Evolutionary conservation across 2,797 vertebrate species (phyloP), one percentile per base, ranked within the genome.

Genomic region (Aeoliscus strigatus): DNA sequence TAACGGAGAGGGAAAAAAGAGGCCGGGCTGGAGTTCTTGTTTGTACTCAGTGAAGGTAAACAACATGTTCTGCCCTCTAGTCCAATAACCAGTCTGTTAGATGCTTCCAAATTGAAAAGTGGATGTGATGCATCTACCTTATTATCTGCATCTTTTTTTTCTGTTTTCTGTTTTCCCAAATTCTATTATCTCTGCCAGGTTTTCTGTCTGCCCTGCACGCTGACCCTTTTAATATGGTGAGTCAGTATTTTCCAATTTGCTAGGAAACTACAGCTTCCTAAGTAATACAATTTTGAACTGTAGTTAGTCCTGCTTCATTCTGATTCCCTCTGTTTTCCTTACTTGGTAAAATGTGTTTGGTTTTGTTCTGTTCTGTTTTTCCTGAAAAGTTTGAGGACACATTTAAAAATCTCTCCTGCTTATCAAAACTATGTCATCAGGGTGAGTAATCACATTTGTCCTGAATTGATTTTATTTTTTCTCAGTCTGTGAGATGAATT

Each of bases 51-150:
- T 28, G 39, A 11, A 30, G 44, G 61, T 44, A 58, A n/a, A 56
- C 55, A 67, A 37, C 44, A 38, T 60, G 49, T 60, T 67, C 67
- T 71, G 52, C 43, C 63, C 51, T 73, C 54, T 25, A 23, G 58
- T 54, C 38, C 40, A 67, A 62, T 51, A 51, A 60, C 60, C 47
- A 38, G 14, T 67, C 47, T 60, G 37, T 16, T 59, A 47, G 52
- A 47, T 42, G 39, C 37, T 42, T 60, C 27, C 36, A 64, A 64
- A 65, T 44, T 61, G 43, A 58, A 54, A 45, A 69, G 35, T 50
- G 66, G 49, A 46, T 41, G 38, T 57, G 47, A n/a, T 33, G 40
- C 48, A 30, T 66, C 24, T 51, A 30, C 30, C 38, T 35, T 46
- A 50, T 53, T 50, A 68, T 18, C n/a, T 45, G 7, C 40, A 39